Base-by-base conservation (phyloP, 2,888 invertebrate species). In the Syrphus vitripennis region DNA sequence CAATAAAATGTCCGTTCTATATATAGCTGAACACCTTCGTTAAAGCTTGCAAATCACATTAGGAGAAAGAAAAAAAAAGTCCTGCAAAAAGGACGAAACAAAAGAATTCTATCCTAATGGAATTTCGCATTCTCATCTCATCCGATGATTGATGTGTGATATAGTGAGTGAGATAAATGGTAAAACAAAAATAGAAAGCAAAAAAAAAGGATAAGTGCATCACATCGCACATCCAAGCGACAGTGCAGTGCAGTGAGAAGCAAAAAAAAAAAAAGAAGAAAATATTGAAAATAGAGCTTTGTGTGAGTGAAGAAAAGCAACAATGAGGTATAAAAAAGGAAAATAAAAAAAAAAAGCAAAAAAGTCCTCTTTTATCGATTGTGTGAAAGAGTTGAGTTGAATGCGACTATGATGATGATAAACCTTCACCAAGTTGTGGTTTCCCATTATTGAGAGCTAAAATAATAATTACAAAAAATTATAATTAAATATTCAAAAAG, bases 121-220 rank as follows among this genome's bases (percentile, higher is more conserved):
- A 71, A 77, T 65, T 65, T 12, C 45, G 31, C 67, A 53, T 79
- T 70, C 63, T 65, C 74, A 48, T 70, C 70, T 24, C 57, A 55
- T 7, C 65, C 70, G 45, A 67, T 79, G 74, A 75, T 75, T 72
- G 74, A 83, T 80, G 70, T 59, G 72, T 42, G 42, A 42, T 37
- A 74, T 48, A 78, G 83, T 83, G 79, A 45, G 69, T 83, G 67
- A 70, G 69, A 75, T 50, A 61, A 53, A 34, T 31, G 45, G 24
- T 26, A 19, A 29, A 9, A 80, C 45, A 74, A 70, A 71, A 65
- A 57, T 45, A 57, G 63, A 63, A 53, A 29, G 6, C 19, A 53
- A 7, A 14, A 48, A 37, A 79, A 79, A 72, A 74, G 69, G 63
- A 78, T 69, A 70, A 63, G 69, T 77, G 55, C 63, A 77, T 65